A percentile compares a stretch with the other conserved stretches of the same genome.
Evolutionary conservation across 1,140 invertebrate genomes (phyloP).

Genomic region (Anoplophora glabripennis): DNA sequence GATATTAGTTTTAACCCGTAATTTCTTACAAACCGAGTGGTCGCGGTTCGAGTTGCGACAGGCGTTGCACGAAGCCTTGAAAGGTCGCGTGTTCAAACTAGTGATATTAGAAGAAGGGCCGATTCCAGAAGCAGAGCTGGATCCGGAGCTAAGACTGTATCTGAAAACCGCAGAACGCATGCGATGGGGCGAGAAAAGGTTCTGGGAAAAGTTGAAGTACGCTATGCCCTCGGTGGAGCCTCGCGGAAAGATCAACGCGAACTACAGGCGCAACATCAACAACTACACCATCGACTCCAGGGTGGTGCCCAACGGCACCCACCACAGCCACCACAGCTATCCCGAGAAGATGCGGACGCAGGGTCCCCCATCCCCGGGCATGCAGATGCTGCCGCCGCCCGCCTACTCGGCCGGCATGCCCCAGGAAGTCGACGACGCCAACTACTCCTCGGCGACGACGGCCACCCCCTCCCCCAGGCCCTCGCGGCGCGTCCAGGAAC

Average conservation of each 20-base stretch:
- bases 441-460: conserved; percentile 62
- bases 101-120: conserved; percentile 83
- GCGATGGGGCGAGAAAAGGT: conserved; percentile 85
- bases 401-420: conserved; percentile 51
- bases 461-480: conserved; percentile 62
- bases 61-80: conserved; percentile 81
- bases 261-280: conserved; percentile 72
- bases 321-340: conserved; percentile 53
- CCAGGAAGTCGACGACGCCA: conserved; percentile 58
- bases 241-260: conserved; percentile 61
- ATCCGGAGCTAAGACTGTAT: conserved; percentile 83
- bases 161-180: conserved; percentile 79
- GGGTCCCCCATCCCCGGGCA: conserved; percentile 50
- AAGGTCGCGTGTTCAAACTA: conserved; percentile 77
- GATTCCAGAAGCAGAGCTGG: conserved; percentile 73
- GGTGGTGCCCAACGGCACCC: conserved; percentile 56
- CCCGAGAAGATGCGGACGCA: conserved; percentile 49
- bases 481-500: conserved; percentile 56
- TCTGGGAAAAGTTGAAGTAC: conserved; percentile 88
- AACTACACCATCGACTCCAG: conserved; percentile 70
- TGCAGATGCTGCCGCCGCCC: conserved; percentile 53
- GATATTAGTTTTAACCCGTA: conserved; percentile 75
- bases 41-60: conserved; percentile 79
- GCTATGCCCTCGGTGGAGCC: conserved; percentile 73
- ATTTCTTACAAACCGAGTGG: conserved; percentile 86